These are phyloP conservation scores for Bubo bubo DNA, from an alignment of 2,113 vertebrate genomes.

Conservation along the genomic window DNA sequence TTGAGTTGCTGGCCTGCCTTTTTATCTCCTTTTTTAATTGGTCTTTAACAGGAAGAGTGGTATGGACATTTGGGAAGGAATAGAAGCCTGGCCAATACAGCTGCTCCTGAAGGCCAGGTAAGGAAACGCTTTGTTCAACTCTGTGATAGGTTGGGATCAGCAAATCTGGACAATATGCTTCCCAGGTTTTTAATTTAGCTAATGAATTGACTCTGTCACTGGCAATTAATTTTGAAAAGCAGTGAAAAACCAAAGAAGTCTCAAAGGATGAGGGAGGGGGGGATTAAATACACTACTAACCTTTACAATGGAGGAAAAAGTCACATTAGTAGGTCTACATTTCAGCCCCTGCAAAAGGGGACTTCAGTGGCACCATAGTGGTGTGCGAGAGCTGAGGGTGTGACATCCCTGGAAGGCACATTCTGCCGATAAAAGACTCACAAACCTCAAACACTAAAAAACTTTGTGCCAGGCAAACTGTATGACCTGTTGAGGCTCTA, in stretches of 20 bases:
- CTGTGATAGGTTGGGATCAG: background rate
- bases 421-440: background rate
- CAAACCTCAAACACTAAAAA: background rate
- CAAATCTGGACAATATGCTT: conserved; percentile 27
- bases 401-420: background rate
- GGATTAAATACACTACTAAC: background rate
- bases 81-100: conserved; percentile 2
- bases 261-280: background rate
- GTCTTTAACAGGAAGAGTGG: conserved; percentile 42
- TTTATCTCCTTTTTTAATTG: conserved; percentile 40
- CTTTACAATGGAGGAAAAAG: background rate
- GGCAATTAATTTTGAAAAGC: conserved; percentile 51
- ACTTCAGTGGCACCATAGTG: background rate
- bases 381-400: background rate
- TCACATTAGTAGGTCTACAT: background rate
- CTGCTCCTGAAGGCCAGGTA: conserved; percentile 18
- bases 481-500: background rate
- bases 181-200: conserved; percentile 44
- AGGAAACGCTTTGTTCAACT: conserved; percentile 30
- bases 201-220: conserved; percentile 42
- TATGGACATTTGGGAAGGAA: conserved; percentile 21
- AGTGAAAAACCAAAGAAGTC: conserved; percentile 39
- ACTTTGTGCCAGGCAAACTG: background rate
- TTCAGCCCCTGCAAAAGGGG: conserved; percentile 3
- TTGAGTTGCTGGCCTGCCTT: conserved; percentile 19